Conservation (phyloP, 1,140 invertebrate genomes). For the Phortica variegata region DNA sequence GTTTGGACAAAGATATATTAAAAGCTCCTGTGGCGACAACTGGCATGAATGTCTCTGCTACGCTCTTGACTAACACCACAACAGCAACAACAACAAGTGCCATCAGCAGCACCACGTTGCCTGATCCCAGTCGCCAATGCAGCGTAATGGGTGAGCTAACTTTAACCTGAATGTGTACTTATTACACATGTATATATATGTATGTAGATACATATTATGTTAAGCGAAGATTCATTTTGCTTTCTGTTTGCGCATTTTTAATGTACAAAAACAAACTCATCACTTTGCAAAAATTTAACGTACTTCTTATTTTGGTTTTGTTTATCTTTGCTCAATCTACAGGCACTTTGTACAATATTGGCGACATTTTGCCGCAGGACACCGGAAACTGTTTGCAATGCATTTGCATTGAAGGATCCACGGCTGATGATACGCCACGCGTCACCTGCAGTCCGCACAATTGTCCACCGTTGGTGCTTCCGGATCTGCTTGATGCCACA, state of each 20-base stretch:
- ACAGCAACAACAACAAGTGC: conserved; percentile 2
- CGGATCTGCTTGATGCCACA: conserved; percentile 54
- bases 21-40: too few relatives aligned
- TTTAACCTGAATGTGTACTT: too few relatives aligned
- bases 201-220: too few relatives aligned
- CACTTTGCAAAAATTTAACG: conserved; percentile 40
- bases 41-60: too few relatives aligned
- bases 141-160: too few relatives aligned
- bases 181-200: too few relatives aligned
- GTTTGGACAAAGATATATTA: neutral
- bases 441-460: conserved; percentile 68
- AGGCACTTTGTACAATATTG: conserved; percentile 66
- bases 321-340: conserved; percentile 15
- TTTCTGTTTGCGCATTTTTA: too few relatives aligned
- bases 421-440: conserved; percentile 61
- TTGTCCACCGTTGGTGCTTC: conserved; percentile 59
- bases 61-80: conserved; percentile 12
- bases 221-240: too few relatives aligned
- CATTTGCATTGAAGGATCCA: conserved; percentile 59
- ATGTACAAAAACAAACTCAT: too few relatives aligned
- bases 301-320: conserved; percentile 7
- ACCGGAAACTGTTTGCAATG: conserved; percentile 72
- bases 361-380: conserved; percentile 66
- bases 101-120: conserved; percentile 1
- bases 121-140: conserved; percentile 6